phyloP scores from a whole-genome alignment of 2,797 vertebrate genomes.

The Sebastes diaconus region DNA sequence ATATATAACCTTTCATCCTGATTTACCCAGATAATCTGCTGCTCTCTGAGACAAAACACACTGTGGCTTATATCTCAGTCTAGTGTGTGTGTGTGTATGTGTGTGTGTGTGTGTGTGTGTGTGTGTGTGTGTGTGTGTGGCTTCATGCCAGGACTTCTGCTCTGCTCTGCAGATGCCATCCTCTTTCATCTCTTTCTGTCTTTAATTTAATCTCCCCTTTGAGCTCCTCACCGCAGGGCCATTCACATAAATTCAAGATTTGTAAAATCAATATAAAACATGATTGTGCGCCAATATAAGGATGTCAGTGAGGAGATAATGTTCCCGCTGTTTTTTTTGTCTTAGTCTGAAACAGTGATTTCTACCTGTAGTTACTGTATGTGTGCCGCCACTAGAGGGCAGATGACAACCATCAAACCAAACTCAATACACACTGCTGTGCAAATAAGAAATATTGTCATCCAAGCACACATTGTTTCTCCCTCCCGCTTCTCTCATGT shows the following conservation, averaged over 20 bases:
- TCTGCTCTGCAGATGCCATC: neutral
- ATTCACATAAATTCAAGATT: neutral
- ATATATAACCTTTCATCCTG: neutral
- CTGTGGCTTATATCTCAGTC: neutral
- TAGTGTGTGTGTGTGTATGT: conserved; percentile 5
- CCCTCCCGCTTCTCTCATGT: neutral
- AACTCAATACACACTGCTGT: neutral
- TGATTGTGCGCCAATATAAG: neutral
- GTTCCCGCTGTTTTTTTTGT: neutral
- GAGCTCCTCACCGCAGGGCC: neutral
- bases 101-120: neutral
- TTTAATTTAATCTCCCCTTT: conserved; percentile 31
- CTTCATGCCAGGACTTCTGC: conserved; percentile 6
- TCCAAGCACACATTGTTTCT: neutral
- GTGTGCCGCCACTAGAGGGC: conserved; percentile 40
- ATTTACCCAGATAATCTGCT: neutral
- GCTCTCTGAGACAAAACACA: neutral
- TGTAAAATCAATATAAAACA: conserved; percentile 9
- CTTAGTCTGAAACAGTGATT: neutral
- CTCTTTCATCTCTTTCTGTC: conserved; percentile 16
- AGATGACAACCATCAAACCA: neutral
- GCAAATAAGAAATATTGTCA: neutral
- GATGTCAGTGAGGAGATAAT: neutral
- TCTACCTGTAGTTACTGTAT: neutral
- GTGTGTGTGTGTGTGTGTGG: neutral